Percentiles rank a stretch among this genome's conserved stretches.
phyloP scores from a whole-genome alignment of 2,888 invertebrate species.

The Fragum fragum region DNA sequence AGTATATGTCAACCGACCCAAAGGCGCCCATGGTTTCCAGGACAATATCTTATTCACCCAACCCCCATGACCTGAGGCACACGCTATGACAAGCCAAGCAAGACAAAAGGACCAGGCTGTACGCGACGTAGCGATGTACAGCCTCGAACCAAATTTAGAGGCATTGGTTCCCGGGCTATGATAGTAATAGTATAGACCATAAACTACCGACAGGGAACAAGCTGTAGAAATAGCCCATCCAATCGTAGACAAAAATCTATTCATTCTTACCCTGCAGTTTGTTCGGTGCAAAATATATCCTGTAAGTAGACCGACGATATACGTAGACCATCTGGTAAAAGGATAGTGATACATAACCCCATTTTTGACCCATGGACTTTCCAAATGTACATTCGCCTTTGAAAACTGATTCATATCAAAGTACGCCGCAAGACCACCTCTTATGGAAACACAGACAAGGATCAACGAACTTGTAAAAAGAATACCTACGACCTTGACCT shows the following conservation, averaged over 20 bases:
- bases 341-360: slow-evolving; percentile 84
- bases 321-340: slow-evolving; percentile 86
- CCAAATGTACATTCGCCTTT: slow-evolving; percentile 22
- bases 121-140: slow-evolving; percentile 86
- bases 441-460: slow-evolving; percentile 16
- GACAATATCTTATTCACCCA: slow-evolving; percentile 93
- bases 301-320: slow-evolving; percentile 85
- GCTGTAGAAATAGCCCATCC: slow-evolving; percentile 78
- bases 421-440: slow-evolving; percentile 24
- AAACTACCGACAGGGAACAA: slow-evolving; percentile 75
- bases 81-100: slow-evolving; percentile 88
- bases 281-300: slow-evolving; percentile 83
- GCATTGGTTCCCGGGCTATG: slow-evolving; percentile 72
- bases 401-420: slow-evolving; percentile 38
- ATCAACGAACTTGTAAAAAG: slow-evolving; percentile 26
- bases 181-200: slow-evolving; percentile 77
- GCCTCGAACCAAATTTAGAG: slow-evolving; percentile 66
- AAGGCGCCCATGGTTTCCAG: slow-evolving; percentile 93
- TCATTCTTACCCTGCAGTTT: slow-evolving; percentile 64
- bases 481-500: slow-evolving; percentile 28
- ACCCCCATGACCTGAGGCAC: slow-evolving; percentile 89
- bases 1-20: slow-evolving; percentile 96
- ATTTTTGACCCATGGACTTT: slow-evolving; percentile 41
- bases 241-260: slow-evolving; percentile 54
- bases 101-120: slow-evolving; percentile 87